Evolutionary conservation across 2,888 invertebrate species (phyloP).

Genomic region (Sicus ferrugineus): DNA sequence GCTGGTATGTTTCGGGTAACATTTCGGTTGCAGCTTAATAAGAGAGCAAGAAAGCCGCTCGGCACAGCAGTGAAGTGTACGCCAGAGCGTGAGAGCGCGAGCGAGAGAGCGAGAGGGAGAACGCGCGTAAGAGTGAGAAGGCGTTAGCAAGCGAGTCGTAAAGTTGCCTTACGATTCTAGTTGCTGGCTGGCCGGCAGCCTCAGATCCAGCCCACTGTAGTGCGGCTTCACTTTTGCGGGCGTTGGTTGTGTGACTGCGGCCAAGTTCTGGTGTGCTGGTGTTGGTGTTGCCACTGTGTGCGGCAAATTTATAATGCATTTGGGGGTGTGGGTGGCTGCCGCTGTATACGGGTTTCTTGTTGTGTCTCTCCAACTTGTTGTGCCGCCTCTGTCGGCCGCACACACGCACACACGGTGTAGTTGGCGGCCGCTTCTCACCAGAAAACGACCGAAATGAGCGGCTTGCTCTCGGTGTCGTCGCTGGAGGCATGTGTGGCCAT

Average conservation of each 20-base stretch:
- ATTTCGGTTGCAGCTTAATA: neutral
- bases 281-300: constrained; percentile 7
- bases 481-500: constrained; percentile 41
- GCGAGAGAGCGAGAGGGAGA: constrained; percentile 29
- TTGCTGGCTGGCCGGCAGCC: neutral
- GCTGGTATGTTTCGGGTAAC: constrained; percentile 55
- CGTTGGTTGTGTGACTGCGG: constrained; percentile 30
- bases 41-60: constrained; percentile 5
- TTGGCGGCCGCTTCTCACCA: constrained; percentile 32
- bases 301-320: constrained; percentile 56
- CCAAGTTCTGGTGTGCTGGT: constrained; percentile 9
- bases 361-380: no score
- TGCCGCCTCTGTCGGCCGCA: neutral
- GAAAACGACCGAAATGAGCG: constrained; percentile 57
- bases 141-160: constrained; percentile 18
- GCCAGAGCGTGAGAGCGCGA: constrained; percentile 11
- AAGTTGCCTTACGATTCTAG: constrained; percentile 18
- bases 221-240: constrained; percentile 26
- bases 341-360: neutral
- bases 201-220: constrained; percentile 9
- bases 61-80: no score
- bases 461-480: constrained; percentile 56
- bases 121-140: constrained; percentile 10
- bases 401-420: neutral
- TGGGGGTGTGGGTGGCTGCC: constrained; percentile 23